Evolutionary conservation across 2,888 invertebrate species (phyloP).

Genomic region (Noctuana brunneofusca): DNA sequence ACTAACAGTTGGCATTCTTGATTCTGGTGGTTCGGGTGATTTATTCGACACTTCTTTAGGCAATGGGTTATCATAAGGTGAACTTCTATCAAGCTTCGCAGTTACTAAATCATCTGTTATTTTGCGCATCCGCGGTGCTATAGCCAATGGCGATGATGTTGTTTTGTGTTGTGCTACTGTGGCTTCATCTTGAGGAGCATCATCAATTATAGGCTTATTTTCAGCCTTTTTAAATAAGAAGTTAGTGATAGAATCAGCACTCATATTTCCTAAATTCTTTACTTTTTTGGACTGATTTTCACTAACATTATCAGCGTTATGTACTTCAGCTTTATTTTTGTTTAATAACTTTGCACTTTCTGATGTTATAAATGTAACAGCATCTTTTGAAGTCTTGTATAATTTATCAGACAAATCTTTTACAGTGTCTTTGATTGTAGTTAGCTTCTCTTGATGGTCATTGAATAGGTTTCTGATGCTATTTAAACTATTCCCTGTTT

Average conservation of each 20-base stretch:
- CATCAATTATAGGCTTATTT: conserved; percentile 11
- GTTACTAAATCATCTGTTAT: conserved; percentile 12
- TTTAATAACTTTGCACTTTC: conserved; percentile 48
- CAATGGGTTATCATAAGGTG: conserved; percentile 45
- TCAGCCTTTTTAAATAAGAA: conserved; percentile 20
- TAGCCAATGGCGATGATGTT: background rate
- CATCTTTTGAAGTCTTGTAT: conserved; percentile 52
- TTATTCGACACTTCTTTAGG: conserved; percentile 35
- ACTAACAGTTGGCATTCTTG: conserved; percentile 33
- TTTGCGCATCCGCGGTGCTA: background rate
- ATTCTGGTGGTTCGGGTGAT: conserved; percentile 4
- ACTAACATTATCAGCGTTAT: conserved; percentile 36
- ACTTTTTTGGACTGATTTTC: conserved; percentile 10
- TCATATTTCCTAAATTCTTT: conserved; percentile 18
- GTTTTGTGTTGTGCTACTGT: background rate
- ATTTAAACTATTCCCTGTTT: conserved; percentile 25
- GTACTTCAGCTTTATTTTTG: conserved; percentile 39
- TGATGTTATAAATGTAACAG: conserved; percentile 47
- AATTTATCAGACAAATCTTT: conserved; percentile 54
- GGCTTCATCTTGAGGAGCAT: background rate
- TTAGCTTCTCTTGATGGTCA: conserved; percentile 48
- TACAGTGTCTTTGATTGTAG: conserved; percentile 52
- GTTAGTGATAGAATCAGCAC: conserved; percentile 9
- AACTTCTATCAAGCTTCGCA: conserved; percentile 40
- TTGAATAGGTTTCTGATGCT: conserved; percentile 37